Evolutionary conservation across 2,113 vertebrate species (phyloP).

Genomic region (Oreochromis niloticus): DNA sequence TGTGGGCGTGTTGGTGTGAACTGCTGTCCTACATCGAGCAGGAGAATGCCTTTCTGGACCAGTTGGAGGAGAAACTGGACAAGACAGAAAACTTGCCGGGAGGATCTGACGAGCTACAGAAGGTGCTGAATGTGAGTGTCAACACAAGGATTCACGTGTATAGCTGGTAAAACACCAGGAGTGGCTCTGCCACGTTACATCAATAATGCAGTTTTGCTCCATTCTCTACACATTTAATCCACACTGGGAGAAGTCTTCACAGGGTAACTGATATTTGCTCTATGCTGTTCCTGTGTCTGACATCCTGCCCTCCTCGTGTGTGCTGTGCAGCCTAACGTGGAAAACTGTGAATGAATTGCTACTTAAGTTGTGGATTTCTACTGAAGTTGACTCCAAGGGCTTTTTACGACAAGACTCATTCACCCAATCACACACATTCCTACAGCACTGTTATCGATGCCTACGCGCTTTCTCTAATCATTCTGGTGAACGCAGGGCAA

Average conservation of each 20-base stretch:
- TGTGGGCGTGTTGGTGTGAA: slow-evolving; percentile 96
- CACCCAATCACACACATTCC: background rate
- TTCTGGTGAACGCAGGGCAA: background rate
- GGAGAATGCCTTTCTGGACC: slow-evolving; percentile 90
- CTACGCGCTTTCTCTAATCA: background rate
- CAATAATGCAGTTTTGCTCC: background rate
- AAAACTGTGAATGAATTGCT: rapidly evolving
- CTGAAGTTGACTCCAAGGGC: background rate
- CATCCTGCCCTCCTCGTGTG: rapidly evolving
- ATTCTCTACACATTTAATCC: rapidly evolving
- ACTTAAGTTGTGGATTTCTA: background rate
- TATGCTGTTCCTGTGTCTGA: background rate
- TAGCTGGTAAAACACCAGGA: background rate
- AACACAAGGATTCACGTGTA: background rate
- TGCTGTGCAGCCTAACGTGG: background rate
- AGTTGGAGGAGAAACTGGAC: slow-evolving; percentile 86
- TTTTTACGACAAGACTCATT: background rate
- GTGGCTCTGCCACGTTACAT: background rate
- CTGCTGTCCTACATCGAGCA: slow-evolving; percentile 87
- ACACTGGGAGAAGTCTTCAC: background rate
- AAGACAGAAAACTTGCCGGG: slow-evolving; percentile 82
- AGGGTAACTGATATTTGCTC: background rate
- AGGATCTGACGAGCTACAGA: slow-evolving; percentile 83
- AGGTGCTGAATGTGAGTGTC: slow-evolving; percentile 84
- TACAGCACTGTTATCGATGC: background rate